Percentiles rank a stretch among this genome's conserved stretches.
Evolutionary conservation across 92 coral and sea anemone genomes (phyloP).

Genomic region (Paragorgia papillata): DNA sequence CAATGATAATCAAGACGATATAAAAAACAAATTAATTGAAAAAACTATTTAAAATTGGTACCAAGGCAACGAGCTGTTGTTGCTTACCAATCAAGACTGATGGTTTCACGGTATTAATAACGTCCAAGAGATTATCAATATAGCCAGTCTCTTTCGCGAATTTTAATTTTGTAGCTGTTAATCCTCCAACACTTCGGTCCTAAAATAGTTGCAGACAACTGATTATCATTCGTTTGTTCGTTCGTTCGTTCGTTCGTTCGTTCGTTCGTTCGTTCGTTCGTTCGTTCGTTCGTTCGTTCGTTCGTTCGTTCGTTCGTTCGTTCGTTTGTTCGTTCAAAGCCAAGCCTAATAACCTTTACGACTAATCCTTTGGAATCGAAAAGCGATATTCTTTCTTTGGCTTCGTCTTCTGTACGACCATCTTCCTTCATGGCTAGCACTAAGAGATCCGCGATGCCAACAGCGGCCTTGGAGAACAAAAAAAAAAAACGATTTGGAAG

Average conservation of each 20-base stretch:
- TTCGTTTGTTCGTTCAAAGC: too few relatives aligned
- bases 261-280: too few relatives aligned
- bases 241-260: too few relatives aligned
- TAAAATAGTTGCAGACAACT: slow-evolving; percentile 26
- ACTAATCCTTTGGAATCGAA: slow-evolving; percentile 96
- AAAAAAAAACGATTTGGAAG: too few relatives aligned
- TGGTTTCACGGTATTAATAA: slow-evolving; percentile 77
- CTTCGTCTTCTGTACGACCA: slow-evolving; percentile 72
- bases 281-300: too few relatives aligned
- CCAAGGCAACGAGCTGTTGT: too few relatives aligned
- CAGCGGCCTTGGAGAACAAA: slow-evolving; percentile 75
- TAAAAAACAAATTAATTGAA: not conserved
- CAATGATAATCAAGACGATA: too few relatives aligned
- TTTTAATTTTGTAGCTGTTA: slow-evolving; percentile 72
- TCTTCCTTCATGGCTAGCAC: slow-evolving; percentile 90
- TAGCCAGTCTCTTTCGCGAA: slow-evolving; percentile 78
- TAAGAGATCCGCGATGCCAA: slow-evolving; percentile 89
- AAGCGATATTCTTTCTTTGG: slow-evolving; percentile 78
- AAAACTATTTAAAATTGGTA: too few relatives aligned
- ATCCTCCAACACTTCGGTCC: slow-evolving; percentile 90
- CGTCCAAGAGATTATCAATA: slow-evolving; percentile 78
- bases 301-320: too few relatives aligned
- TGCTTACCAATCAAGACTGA: slow-evolving; percentile 83
- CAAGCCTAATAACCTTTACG: slow-evolving; percentile 85
- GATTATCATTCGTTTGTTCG: too few relatives aligned